Evolutionary conservation across 2,888 invertebrate genomes (phyloP), one percentile per base, ranked within the genome.

Genomic region (Horisme vitalbata): DNA sequence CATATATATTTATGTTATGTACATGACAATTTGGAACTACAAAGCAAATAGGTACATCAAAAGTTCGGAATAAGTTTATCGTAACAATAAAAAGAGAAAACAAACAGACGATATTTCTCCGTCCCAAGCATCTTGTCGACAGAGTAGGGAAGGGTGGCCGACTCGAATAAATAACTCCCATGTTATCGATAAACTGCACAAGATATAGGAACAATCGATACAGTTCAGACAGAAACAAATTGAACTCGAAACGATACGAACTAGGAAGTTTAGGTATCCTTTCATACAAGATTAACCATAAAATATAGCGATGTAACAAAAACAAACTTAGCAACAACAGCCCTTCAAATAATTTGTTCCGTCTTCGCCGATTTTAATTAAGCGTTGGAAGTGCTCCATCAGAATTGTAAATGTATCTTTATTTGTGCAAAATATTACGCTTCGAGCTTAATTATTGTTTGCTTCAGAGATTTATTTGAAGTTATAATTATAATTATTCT

Each of bases 301-400:
- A 10, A 11, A 11, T 6, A 6, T 5, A 26, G 51, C 41, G 46
- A 56, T 41, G 45, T 26, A 55, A 52, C 45, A 46, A 47, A 53
- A 41, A 41, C 33, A 59, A 57, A 51, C 48, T 38, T 34, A 47
- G 49, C 43, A 49, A 44, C 56, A 57, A 60, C 59, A 65, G 18
- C 58, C 54, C 60, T 52, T 58, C 34, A 53, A 65, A 49, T 53
- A 66, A 66, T 68, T 66, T 61, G 59, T 65, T 60, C 43, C 53
- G 52, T 61, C 50, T 61, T 69, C 62, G 59, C 57, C 62, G 60
- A 70, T 71, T 76, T 75, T 71, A 79, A 79, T 76, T 73, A 76
- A 67, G 65, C 62, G 65, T 55, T 58, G 59, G 48, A 54, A 58
- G 52, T 45, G 55, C 57, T 61, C 48, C 59, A 51, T 63, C 54